These are phyloP conservation scores for Stenodema calcarata DNA, from an alignment of 2,888 invertebrate genomes.

Conservation along the genomic window DNA sequence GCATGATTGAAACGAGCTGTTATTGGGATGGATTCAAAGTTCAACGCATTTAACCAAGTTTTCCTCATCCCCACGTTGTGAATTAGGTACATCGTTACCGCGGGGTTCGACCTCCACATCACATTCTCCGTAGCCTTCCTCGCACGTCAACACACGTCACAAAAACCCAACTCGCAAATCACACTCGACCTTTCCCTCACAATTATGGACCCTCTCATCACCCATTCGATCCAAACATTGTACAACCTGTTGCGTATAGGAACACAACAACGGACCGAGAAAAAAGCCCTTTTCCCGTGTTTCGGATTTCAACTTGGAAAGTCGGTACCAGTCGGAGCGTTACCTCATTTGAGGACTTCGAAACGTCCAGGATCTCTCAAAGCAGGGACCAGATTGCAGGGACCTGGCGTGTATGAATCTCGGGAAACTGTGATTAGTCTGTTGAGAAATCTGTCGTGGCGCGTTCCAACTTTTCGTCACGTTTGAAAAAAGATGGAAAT, in stretches of 20 bases:
- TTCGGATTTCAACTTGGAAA: not conserved
- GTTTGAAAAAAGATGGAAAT: not conserved
- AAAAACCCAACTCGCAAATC: not conserved
- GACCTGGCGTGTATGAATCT: slow-evolving; percentile 1
- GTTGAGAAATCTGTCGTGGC: not conserved
- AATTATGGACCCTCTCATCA: not conserved
- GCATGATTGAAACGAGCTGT: too few species aligned
- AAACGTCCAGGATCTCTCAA: not conserved
- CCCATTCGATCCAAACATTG: not conserved
- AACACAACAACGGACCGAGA: too few species aligned
- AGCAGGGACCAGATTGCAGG: not conserved
- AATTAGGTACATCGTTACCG: too few species aligned
- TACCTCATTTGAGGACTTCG: not conserved
- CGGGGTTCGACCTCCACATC: too few species aligned
- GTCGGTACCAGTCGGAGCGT: not conserved
- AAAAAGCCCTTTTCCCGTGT: not conserved
- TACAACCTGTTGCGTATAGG: not conserved
- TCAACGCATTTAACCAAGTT: too few species aligned
- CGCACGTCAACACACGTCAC: not conserved
- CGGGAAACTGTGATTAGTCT: slow-evolving; percentile 15
- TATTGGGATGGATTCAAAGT: too few species aligned
- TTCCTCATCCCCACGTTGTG: too few species aligned
- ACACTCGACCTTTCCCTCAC: not conserved
- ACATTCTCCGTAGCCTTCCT: too few species aligned
- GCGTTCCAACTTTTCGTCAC: slow-evolving; percentile 14